phyloP scores from a whole-genome alignment of 2,797 vertebrate species.

The Epinephelus awoara region DNA sequence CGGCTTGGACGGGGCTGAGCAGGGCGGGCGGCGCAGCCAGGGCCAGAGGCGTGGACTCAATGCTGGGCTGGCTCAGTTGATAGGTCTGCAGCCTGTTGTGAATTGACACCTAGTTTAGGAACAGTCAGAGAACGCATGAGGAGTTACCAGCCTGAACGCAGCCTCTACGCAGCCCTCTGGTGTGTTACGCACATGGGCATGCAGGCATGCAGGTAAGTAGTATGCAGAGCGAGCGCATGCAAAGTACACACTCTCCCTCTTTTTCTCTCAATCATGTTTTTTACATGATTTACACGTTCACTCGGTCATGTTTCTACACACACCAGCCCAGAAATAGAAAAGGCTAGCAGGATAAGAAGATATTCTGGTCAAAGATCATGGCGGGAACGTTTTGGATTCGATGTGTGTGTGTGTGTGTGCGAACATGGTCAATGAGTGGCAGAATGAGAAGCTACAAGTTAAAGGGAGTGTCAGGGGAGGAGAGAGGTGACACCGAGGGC shows the following conservation, averaged over 20 bases:
- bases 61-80: constrained; percentile 92
- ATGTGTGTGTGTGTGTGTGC: constrained; percentile 14
- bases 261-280: constrained; percentile 46
- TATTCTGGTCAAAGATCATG: constrained; percentile 57
- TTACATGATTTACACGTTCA: constrained; percentile 42
- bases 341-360: constrained; percentile 50
- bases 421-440: constrained; percentile 46
- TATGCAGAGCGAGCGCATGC: constrained; percentile 74
- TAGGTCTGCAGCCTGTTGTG: constrained; percentile 99
- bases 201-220: constrained; percentile 79
- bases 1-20: constrained; percentile 82
- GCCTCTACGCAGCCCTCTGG: constrained; percentile 85
- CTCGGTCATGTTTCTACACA: constrained; percentile 31
- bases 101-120: constrained; percentile 99
- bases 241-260: constrained; percentile 49
- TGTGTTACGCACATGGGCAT: constrained; percentile 79
- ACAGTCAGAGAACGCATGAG: constrained; percentile 99
- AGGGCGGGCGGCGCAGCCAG: constrained; percentile 88
- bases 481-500: constrained; percentile 82
- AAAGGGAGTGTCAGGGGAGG: constrained; percentile 64
- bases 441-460: constrained; percentile 49
- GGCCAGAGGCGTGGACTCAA: constrained; percentile 89
- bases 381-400: constrained; percentile 19
- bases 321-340: constrained; percentile 54
- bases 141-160: constrained; percentile 98